These are phyloP conservation scores for Agrypnus murinus DNA, from an alignment of 2,888 invertebrate species.

Conservation along the genomic window DNA sequence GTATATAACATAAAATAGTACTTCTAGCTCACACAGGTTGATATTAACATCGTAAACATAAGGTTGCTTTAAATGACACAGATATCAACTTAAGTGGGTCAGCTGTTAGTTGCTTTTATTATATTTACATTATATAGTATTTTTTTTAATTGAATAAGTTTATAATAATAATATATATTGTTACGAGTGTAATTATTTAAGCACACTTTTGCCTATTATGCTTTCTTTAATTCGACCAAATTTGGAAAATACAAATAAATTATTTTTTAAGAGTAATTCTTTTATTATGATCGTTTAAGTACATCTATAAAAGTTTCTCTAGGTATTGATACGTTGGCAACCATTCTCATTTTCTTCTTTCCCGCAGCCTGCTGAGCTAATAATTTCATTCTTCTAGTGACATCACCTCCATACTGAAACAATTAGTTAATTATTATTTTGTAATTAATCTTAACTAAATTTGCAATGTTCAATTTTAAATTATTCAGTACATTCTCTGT, in stretches of 20 bases:
- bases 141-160: not conserved
- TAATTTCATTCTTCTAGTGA: slow-evolving; percentile 91
- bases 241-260: not conserved
- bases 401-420: slow-evolving; percentile 92
- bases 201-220: not conserved
- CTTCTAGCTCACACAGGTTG: too few species aligned
- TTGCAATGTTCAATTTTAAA: too few species aligned
- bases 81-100: too few species aligned
- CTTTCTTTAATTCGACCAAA: not conserved
- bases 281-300: slow-evolving; percentile 79
- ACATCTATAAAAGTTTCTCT: slow-evolving; percentile 95
- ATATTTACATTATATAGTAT: too few species aligned
- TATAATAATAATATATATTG: not conserved
- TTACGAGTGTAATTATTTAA: not conserved
- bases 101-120: too few species aligned
- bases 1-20: too few species aligned
- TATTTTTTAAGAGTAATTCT: slow-evolving; percentile 5
- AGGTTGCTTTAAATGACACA: too few species aligned
- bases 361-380: slow-evolving; percentile 93
- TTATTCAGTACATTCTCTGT: too few species aligned
- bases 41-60: too few species aligned
- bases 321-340: slow-evolving; percentile 94
- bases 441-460: too few species aligned
- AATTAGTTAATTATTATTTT: too few species aligned
- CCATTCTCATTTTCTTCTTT: slow-evolving; percentile 92